Conservation (phyloP, 92 coral and sea anemone species). For the Paragorgia papillata region DNA sequence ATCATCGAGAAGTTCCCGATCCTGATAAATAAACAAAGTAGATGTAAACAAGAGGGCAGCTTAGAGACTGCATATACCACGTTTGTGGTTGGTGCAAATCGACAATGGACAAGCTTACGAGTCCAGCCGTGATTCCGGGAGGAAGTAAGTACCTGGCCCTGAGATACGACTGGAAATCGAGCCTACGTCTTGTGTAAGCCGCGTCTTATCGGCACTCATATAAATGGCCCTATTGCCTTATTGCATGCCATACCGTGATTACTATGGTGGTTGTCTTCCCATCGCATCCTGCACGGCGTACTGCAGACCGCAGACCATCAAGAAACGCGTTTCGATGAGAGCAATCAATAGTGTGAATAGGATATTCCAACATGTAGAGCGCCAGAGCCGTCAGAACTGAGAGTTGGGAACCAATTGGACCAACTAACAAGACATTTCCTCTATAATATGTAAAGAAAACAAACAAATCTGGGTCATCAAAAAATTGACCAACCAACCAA, state of each 20-base stretch:
- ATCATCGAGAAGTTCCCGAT: constrained; percentile 83
- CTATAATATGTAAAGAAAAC: constrained; percentile 45
- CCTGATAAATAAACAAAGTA: constrained; percentile 46
- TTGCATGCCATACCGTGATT: constrained; percentile 82
- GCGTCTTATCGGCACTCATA: no score
- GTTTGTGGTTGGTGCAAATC: constrained; percentile 2
- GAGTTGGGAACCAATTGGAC: constrained; percentile 93
- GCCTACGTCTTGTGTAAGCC: no score
- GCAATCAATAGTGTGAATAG: constrained; percentile 87
- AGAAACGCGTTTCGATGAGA: constrained; percentile 86
- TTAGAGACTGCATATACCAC: not conserved
- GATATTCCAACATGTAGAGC: constrained; percentile 89
- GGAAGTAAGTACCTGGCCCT: no score
- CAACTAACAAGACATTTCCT: constrained; percentile 86
- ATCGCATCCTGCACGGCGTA: constrained; percentile 98
- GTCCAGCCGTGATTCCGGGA: no score
- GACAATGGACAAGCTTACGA: no score
- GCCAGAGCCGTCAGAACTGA: constrained; percentile 78
- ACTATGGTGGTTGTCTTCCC: constrained; percentile 96
- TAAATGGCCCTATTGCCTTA: no score
- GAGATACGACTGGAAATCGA: no score
- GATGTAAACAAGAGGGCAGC: not conserved
- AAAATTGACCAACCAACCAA: no score
- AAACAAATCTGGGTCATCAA: not conserved
- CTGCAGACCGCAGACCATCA: constrained; percentile 96